These are phyloP conservation scores for Seriola rivoliana DNA, from an alignment of 2,113 vertebrate species.

Conservation along the genomic window DNA sequence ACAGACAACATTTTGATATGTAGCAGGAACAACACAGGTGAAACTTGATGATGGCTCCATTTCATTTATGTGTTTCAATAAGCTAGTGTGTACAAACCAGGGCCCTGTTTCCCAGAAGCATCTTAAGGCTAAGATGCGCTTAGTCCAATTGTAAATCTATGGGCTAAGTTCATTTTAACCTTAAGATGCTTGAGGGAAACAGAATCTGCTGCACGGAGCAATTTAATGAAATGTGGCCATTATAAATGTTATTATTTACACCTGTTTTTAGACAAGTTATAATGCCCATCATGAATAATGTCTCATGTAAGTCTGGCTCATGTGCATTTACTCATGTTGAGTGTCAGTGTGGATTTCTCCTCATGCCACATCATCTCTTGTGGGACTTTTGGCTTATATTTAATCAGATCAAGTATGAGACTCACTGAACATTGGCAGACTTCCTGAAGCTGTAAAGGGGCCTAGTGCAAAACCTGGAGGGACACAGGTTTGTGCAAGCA, in stretches of 20 bases:
- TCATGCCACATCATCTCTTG: constrained; percentile 18
- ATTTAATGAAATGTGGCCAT: neutral
- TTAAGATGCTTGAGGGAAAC: neutral
- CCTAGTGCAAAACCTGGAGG: constrained; percentile 32
- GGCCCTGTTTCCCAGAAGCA: neutral
- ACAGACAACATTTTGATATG: neutral
- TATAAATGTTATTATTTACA: constrained; percentile 25
- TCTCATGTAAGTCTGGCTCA: constrained; percentile 25
- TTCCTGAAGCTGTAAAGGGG: constrained; percentile 59
- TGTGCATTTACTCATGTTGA: constrained; percentile 36
- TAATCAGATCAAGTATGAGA: constrained; percentile 58
- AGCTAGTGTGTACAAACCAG: neutral
- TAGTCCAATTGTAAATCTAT: no score
- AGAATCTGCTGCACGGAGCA: neutral
- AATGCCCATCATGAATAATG: constrained; percentile 30
- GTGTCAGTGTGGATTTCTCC: constrained; percentile 30
- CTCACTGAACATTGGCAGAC: constrained; percentile 60
- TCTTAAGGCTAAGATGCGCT: no score
- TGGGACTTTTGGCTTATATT: constrained; percentile 49
- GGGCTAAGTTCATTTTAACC: neutral
- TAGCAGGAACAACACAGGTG: neutral
- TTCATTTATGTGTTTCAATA: neutral
- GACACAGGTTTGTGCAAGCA: constrained; percentile 24
- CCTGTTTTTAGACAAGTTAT: constrained; percentile 29
- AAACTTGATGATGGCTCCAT: neutral